Conservation (phyloP, 1,140 invertebrate genomes). For the Drosophila sproati region DNA sequence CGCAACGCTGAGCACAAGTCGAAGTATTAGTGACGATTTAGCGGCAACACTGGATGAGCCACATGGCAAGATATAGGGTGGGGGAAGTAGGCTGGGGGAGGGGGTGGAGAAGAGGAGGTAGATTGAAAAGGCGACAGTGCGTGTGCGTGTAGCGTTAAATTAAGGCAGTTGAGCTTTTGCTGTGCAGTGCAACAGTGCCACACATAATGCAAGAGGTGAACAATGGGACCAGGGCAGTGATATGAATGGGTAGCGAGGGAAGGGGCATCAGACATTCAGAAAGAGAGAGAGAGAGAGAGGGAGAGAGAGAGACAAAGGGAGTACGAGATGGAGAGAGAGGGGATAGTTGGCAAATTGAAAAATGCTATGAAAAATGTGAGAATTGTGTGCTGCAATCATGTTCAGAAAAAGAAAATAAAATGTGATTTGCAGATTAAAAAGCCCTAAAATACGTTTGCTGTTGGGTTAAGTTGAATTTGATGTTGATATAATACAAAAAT, state of each 20-base stretch:
- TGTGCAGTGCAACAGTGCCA: conserved; percentile 27
- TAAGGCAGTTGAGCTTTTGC: conserved; percentile 49
- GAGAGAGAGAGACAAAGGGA: not conserved
- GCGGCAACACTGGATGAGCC: conserved; percentile 23
- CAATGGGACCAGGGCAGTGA: conserved; percentile 6
- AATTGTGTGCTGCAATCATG: conserved; percentile 5
- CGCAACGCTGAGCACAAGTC: conserved; percentile 70
- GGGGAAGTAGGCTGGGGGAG: not conserved
- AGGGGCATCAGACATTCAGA: not conserved
- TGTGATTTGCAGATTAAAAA: no score
- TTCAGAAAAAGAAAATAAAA: not conserved
- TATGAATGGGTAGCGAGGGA: not conserved
- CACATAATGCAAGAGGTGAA: conserved; percentile 27
- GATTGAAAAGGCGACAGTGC: conserved; percentile 44
- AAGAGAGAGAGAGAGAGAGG: not conserved
- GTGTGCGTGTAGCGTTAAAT: conserved; percentile 77
- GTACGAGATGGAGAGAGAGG: not conserved
- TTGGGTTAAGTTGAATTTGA: no score
- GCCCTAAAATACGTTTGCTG: no score
- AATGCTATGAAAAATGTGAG: conserved; percentile 1
- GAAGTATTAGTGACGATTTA: conserved; percentile 79
- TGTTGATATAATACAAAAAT: not conserved
- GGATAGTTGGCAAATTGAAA: conserved; percentile 42
- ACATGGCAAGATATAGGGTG: not conserved
- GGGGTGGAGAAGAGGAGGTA: not conserved